Base-by-base conservation (phyloP, 2,113 vertebrate genomes). In the Eulemur rufifrons region DNA sequence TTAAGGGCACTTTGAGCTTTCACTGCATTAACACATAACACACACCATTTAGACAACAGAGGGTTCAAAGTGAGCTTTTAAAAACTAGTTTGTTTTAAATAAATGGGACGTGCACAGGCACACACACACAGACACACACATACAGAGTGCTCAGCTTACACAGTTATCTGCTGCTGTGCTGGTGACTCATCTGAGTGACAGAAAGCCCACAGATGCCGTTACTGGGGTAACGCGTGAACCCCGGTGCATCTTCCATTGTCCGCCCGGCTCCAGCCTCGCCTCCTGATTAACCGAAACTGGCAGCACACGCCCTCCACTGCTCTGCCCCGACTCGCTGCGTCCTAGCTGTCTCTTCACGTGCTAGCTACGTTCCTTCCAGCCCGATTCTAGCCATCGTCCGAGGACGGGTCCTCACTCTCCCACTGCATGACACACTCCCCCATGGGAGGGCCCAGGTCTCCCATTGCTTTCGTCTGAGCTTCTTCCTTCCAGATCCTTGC, bases 1-100 rank as follows among this genome's bases (percentile, higher is more conserved):
- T 98, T 87, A 92, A 92, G 59, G 76, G 85, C n/a, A 71, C 85
- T 76, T 83, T 10, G 64, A 68, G n/a, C 52, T 63, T 52, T 88
- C 32, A 34, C 7, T 8, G 45, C 86, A 87, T 95, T 78, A 90
- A 45, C 92, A 78, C 68, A 6, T 32, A 81, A 32, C 34, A 37
- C 52, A 71, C 0, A 3, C 69, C 81, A 66, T 85, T 96, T 87
- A 96, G 64, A 85, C 84, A 85, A 61, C 52, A 34, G 86, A 92
- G 42, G 50, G 8, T 76, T 73, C 78, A 86, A 81, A 88, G 45
- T 15, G 45, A 92, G 74, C 83, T 93, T 93, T 83, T 83, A 39
- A 82, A 76, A 85, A 42, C 21, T 12, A 59, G 23, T 78, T 91
- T 95, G 64, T 92, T 94, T 92, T 86, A 95, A 93, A 63, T 29